These are phyloP conservation scores for Ceraclea dissimilis DNA, from an alignment of 2,888 invertebrate genomes.

Conservation along the genomic window DNA sequence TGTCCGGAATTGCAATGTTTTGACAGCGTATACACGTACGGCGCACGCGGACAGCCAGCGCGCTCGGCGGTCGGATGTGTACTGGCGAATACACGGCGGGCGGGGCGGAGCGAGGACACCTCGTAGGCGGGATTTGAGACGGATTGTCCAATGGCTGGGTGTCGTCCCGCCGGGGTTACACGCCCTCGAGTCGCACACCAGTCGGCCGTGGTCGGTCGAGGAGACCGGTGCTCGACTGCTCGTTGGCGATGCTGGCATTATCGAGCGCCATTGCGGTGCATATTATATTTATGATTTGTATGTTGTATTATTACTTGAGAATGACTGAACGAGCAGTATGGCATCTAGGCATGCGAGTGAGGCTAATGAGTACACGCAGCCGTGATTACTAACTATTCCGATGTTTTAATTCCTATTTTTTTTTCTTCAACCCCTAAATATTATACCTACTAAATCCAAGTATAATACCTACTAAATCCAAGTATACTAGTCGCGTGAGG, in stretches of 20 bases:
- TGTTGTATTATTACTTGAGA: background rate
- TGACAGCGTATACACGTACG: conserved; percentile 7
- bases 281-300: conserved; percentile 12
- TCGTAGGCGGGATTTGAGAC: conserved; percentile 24
- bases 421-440: background rate
- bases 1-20: conserved; percentile 1
- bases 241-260: background rate
- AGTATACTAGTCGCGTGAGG: no score
- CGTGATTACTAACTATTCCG: background rate
- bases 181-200: conserved; percentile 22
- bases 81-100: conserved; percentile 41
- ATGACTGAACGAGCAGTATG: background rate
- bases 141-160: conserved; percentile 31
- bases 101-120: conserved; percentile 32
- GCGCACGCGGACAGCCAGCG: conserved; percentile 27
- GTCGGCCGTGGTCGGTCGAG: conserved; percentile 15
- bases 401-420: background rate
- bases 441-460: no score
- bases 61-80: conserved; percentile 50
- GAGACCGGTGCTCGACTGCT: conserved; percentile 5
- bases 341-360: background rate
- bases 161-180: conserved; percentile 31
- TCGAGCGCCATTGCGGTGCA: conserved; percentile 10
- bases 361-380: background rate
- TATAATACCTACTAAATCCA: no score